Evolutionary conservation across 2,797 vertebrate genomes (phyloP).

Genomic region (Microctenopoma stevenorrisi): DNA sequence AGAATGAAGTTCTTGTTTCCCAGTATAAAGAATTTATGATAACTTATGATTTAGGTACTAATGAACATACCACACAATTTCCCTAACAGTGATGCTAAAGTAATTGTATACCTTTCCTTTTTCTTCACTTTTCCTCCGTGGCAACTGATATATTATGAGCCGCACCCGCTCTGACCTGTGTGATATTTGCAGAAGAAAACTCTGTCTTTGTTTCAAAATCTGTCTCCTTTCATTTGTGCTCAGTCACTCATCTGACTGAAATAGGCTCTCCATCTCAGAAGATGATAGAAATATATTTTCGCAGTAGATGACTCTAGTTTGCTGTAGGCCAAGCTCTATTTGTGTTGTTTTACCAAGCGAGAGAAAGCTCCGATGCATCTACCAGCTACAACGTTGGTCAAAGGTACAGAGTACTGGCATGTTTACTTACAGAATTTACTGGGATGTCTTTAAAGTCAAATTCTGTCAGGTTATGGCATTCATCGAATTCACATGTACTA

Average conservation of each 20-base stretch:
- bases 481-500: constrained; percentile 33
- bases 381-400: constrained; percentile 40
- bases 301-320: constrained; percentile 53
- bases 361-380: constrained; percentile 35
- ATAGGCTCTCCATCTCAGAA: constrained; percentile 56
- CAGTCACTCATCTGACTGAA: constrained; percentile 69
- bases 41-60: constrained; percentile 61
- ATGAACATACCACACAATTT: constrained; percentile 55
- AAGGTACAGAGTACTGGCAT: constrained; percentile 54
- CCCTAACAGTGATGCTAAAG: constrained; percentile 18
- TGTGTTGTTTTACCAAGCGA: constrained; percentile 44
- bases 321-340: constrained; percentile 52
- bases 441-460: constrained; percentile 43
- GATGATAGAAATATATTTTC: constrained; percentile 61
- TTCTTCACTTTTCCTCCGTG: constrained; percentile 25
- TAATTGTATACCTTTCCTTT: constrained; percentile 34
- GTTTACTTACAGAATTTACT: constrained; percentile 46
- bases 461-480: constrained; percentile 33
- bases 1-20: constrained; percentile 19
- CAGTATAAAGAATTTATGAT: constrained; percentile 26
- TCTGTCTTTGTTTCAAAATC: constrained; percentile 55
- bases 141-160: constrained; percentile 47
- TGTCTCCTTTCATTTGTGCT: constrained; percentile 60
- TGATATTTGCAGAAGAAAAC: constrained; percentile 59
- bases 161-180: constrained; percentile 49